Conservation (phyloP, 2,113 vertebrate species). For the Tympanuchus pallidicinctus region DNA sequence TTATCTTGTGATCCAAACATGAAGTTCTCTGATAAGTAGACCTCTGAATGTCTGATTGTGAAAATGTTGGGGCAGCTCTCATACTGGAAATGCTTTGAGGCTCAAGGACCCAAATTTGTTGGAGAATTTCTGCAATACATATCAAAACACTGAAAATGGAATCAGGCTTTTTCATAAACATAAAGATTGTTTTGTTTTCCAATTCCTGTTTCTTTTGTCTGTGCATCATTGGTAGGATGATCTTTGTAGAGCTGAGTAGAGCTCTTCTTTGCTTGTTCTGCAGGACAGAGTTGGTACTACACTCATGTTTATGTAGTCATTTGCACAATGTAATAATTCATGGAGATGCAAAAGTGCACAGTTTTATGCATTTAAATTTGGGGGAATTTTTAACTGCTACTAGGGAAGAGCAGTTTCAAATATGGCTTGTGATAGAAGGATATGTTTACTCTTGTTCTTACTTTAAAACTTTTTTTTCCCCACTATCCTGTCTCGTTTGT, state of each 20-base stretch:
- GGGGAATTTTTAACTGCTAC: not conserved
- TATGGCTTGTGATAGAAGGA: not conserved
- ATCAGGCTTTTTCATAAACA: not conserved
- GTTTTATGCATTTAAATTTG: not conserved
- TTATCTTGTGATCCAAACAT: not conserved
- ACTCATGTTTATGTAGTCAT: rapidly evolving
- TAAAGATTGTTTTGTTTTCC: not conserved
- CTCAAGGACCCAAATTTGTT: not conserved
- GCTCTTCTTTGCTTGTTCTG: not conserved
- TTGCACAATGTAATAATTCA: not conserved
- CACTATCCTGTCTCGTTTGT: not conserved
- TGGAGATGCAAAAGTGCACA: not conserved
- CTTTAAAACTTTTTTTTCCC: not conserved
- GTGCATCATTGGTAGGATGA: not conserved
- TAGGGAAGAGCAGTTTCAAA: not conserved
- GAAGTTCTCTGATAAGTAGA: not conserved
- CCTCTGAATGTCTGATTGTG: not conserved
- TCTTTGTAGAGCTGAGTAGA: not conserved
- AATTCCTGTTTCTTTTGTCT: not conserved
- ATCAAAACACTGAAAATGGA: not conserved
- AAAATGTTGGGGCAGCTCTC: not conserved
- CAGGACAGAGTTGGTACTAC: not conserved
- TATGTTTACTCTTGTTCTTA: not conserved
- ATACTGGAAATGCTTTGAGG: not conserved
- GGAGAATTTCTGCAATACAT: not conserved